Evolutionary conservation across 2,797 vertebrate genomes (phyloP), one percentile per base, ranked within the genome.

Genomic region (Octomys mimax): DNA sequence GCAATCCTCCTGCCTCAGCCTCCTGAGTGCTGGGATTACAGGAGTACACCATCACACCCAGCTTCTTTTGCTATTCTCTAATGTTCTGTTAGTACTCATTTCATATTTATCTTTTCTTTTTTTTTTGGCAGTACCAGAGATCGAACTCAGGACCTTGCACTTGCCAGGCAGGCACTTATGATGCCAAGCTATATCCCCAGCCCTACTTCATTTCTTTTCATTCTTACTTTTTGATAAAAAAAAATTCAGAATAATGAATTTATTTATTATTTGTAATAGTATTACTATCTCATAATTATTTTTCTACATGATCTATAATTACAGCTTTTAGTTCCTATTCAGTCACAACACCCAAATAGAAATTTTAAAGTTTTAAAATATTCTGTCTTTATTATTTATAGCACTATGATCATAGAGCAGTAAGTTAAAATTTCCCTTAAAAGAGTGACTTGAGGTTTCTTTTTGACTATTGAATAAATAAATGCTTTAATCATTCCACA

Each of bases 241-340:
- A 95, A 84, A 28, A n/a, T 85, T 89, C 61, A 73, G 59, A 92
- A 88, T 33, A 90, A 87, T 31, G 1, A 89, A 71, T 90, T 46
- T 80, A 33, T 28, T 94, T 92, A 84, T 70, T 87, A 84, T 78
- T 73, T 91, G 21, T 78, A 88, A 92, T 33, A 59, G 57, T 64
- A 85, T 66, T 26, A 54, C 24, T 71, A 91, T 33, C 82, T 93
- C 57, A 64, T 28, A 84, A 91, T 83, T 82, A 80, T 59, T 95
- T 93, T 94, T 80, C 81, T 97, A 92, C 89, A 62, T 91, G 42
- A 82, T 52, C 13, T 64, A 52, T 68, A 87, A 91, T 16, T 83
- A 13, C 2, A 83, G 64, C 46, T 88, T 89, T 70, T 22, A 79
- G 78, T n/a, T 71, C 16, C 79, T 89, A 87, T 5, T 80, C n/a